Conservation (phyloP, 2,797 vertebrate species). For the Coregonus suidteri region DNA sequence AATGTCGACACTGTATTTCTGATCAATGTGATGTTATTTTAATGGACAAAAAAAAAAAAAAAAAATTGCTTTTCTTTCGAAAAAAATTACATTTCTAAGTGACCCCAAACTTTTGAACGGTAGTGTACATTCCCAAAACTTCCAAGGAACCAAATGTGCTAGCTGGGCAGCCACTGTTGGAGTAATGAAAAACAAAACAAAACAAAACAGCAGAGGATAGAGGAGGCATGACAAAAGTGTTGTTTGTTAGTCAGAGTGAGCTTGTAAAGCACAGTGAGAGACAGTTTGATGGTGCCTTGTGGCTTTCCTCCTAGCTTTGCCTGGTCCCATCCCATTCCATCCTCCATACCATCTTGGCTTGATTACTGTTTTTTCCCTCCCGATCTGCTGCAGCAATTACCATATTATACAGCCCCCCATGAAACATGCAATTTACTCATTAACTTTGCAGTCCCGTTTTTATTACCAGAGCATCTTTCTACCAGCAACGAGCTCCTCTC, state of each 20-base stretch:
- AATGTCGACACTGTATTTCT: too few species aligned
- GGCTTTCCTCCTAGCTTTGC: background rate
- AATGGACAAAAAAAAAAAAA: too few species aligned
- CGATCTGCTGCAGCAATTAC: constrained; percentile 12
- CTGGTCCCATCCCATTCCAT: constrained; percentile 3
- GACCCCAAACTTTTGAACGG: too few species aligned
- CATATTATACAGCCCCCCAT: constrained; percentile 21
- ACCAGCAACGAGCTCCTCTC: background rate
- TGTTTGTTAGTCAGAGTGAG: background rate
- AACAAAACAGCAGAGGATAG: constrained; percentile 1
- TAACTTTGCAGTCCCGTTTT: constrained; percentile 5
- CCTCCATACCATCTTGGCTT: constrained; percentile 3
- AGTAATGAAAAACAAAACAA: constrained; percentile 35
- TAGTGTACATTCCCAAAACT: too few species aligned
- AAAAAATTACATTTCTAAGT: too few species aligned
- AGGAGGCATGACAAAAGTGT: background rate
- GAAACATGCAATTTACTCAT: constrained; percentile 25
- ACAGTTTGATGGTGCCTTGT: constrained; percentile 3
- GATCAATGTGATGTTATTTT: too few species aligned
- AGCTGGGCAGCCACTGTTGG: constrained; percentile 15
- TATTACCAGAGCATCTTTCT: constrained; percentile 14
- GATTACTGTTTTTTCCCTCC: background rate
- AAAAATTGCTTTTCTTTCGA: too few species aligned
- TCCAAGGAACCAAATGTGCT: too few species aligned
- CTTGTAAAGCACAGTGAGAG: background rate